Conservation (phyloP, 2,888 invertebrate species). For the Andrena chrysosceles region DNA sequence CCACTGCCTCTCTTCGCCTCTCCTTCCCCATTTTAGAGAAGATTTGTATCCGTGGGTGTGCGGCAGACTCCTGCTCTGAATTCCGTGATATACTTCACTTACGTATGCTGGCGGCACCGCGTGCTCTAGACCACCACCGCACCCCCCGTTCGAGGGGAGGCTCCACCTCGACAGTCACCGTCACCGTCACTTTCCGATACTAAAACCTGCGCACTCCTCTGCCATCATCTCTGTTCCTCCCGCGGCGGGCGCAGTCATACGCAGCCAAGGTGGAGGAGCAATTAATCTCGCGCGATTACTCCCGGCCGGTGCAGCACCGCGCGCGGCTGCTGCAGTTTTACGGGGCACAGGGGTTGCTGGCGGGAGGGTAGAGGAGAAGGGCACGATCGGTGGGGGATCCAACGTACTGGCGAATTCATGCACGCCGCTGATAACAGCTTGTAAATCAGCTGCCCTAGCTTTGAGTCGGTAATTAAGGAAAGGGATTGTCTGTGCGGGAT, state of each 20-base stretch:
- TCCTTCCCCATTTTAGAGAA: conserved; percentile 58
- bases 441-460: conserved; percentile 21
- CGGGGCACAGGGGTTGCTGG: too few relatives aligned
- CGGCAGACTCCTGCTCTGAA: conserved; percentile 62
- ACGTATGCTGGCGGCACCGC: conserved; percentile 43
- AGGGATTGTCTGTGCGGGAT: not conserved
- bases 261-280: conserved; percentile 40
- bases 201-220: not conserved
- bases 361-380: not conserved
- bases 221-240: not conserved
- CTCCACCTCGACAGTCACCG: conserved; percentile 25
- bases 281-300: conserved; percentile 56
- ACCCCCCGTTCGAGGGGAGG: not conserved
- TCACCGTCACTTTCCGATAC: conserved; percentile 47
- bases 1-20: conserved; percentile 7
- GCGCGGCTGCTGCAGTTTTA: conserved; percentile 34
- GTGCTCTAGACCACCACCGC: not conserved
- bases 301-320: conserved; percentile 6
- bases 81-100: conserved; percentile 67
- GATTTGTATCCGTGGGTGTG: conserved; percentile 68
- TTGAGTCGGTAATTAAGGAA: conserved; percentile 31
- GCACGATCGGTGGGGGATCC: conserved; percentile 13
- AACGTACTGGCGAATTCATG: conserved; percentile 22
- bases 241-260: conserved; percentile 2
- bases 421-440: conserved; percentile 32